Conservation (phyloP, 1,140 invertebrate species). For the Heliothis virescens region DNA sequence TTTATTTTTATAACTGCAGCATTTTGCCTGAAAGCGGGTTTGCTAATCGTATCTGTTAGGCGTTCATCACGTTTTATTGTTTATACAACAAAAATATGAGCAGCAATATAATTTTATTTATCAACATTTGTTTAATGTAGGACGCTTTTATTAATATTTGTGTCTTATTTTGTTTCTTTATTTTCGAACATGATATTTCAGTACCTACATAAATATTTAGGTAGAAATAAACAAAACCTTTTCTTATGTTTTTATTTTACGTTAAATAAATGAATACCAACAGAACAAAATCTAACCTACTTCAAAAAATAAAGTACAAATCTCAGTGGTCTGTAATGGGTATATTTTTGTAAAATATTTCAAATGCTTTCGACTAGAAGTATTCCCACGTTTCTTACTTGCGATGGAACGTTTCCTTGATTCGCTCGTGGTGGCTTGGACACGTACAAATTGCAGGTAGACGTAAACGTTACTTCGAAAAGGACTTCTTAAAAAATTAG, state of each 20-base stretch:
- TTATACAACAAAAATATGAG: background rate
- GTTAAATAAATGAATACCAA: too few relatives aligned
- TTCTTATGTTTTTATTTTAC: too few relatives aligned
- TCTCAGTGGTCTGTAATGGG: background rate
- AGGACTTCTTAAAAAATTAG: constrained; percentile 43
- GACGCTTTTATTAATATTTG: too few relatives aligned
- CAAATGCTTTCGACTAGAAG: constrained; percentile 26
- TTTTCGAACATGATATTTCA: too few relatives aligned
- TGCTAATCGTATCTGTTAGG: constrained; percentile 18
- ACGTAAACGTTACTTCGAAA: constrained; percentile 6
- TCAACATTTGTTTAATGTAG: too few relatives aligned
- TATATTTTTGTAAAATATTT: background rate
- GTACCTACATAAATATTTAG: too few relatives aligned
- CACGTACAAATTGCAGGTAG: constrained; percentile 45
- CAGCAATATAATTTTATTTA: too few relatives aligned
- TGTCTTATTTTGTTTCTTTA: too few relatives aligned
- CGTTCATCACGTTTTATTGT: constrained; percentile 24
- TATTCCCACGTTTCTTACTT: constrained; percentile 32
- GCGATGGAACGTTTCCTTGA: constrained; percentile 42
- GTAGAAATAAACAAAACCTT: too few relatives aligned
- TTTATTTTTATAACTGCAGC: constrained; percentile 18
- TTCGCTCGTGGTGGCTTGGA: constrained; percentile 34
- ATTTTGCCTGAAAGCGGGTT: background rate
- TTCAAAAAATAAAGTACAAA: background rate
- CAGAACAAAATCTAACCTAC: too few relatives aligned